Conservation (phyloP, 2,113 vertebrate genomes). For the Passerina amoena region DNA sequence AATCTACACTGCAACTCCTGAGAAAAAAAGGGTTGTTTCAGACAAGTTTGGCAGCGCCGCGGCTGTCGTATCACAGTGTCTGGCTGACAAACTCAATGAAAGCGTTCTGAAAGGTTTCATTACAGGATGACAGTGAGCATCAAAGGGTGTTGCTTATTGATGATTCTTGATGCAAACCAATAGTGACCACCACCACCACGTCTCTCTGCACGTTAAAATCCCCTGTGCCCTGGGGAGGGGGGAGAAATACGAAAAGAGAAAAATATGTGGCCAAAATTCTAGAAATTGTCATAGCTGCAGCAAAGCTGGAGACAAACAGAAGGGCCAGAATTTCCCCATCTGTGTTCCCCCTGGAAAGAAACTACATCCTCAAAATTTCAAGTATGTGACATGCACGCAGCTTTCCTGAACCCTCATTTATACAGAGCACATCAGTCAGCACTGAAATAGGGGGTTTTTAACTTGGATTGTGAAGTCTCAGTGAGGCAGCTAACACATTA, state of each 20-base stretch:
- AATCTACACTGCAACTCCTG: slow-evolving; percentile 24
- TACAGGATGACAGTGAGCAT: not conserved
- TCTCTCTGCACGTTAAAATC: not conserved
- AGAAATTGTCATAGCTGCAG: not conserved
- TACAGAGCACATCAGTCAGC: not conserved
- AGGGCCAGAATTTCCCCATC: not conserved
- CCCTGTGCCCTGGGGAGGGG: not conserved
- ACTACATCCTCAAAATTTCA: not conserved
- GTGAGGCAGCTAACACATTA: slow-evolving; percentile 23
- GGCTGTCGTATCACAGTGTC: not conserved
- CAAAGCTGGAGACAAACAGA: not conserved
- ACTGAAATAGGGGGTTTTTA: not conserved
- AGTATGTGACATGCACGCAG: not conserved
- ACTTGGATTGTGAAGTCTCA: slow-evolving; percentile 5
- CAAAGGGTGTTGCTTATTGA: slow-evolving; percentile 2
- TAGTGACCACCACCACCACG: not conserved
- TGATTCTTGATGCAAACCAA: not conserved
- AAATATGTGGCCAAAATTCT: not conserved
- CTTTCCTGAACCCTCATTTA: not conserved
- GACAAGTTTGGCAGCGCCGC: slow-evolving; percentile 1
- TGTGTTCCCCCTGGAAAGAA: not conserved
- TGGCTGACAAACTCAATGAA: not conserved
- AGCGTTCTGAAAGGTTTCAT: not conserved
- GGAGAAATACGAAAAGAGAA: too few relatives aligned
- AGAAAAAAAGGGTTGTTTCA: slow-evolving; percentile 29